A percentile compares a stretch with the other conserved stretches of the same genome.
Conservation (phyloP, 92 coral and sea anemone species). For the Paragorgia papillata region DNA sequence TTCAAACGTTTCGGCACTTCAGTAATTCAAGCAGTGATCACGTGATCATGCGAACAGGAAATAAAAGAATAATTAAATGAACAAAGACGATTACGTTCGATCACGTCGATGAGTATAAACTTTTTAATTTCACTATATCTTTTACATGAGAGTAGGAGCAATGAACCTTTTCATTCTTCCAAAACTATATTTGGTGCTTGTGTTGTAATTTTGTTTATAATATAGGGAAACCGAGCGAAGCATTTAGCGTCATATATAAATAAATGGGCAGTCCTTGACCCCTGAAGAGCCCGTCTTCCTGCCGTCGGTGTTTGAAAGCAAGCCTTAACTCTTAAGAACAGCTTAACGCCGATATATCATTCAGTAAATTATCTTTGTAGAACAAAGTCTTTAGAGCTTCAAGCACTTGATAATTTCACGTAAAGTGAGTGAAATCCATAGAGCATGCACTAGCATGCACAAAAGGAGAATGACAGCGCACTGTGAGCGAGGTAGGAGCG, state of each 20-base stretch:
- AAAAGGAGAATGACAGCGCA: background rate
- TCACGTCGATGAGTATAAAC: too few relatives aligned
- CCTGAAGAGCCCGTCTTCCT: slow-evolving; percentile 33
- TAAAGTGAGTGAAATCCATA: too few relatives aligned
- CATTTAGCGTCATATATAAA: background rate
- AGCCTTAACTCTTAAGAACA: background rate
- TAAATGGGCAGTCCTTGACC: slow-evolving; percentile 23
- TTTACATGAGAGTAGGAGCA: too few relatives aligned
- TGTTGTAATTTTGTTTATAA: background rate
- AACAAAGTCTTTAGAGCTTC: background rate
- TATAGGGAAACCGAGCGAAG: background rate
- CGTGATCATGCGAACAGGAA: slow-evolving; percentile 51
- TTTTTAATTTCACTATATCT: too few relatives aligned
- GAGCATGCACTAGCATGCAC: too few relatives aligned
- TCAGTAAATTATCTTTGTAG: background rate
- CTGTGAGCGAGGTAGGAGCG: slow-evolving; percentile 1
- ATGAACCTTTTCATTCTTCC: background rate
- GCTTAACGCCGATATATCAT: background rate
- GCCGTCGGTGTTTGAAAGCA: slow-evolving; percentile 31
- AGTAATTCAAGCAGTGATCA: background rate
- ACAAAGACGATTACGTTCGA: background rate
- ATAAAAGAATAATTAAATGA: slow-evolving; percentile 40
- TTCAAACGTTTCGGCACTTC: slow-evolving; percentile 7
- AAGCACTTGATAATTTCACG: background rate
- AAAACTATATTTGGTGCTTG: background rate